Evolutionary conservation across 2,888 invertebrate genomes (phyloP), one percentile per base, ranked within the genome.

Genomic region (Agrotis exclamationis): DNA sequence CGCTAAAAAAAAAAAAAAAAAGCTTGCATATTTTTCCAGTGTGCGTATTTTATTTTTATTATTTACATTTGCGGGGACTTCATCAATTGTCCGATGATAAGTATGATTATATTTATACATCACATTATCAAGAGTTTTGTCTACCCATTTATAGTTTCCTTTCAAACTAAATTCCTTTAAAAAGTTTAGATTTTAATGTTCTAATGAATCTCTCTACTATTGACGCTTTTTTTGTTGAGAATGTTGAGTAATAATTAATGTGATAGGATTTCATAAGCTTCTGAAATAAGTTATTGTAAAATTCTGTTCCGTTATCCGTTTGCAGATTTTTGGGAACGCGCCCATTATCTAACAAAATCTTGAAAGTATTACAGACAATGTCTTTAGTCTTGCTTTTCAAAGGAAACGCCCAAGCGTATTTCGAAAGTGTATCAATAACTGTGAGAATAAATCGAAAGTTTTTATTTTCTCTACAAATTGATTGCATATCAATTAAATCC

Each of bases 241-340:
- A 57, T n/a, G 57, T 57, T 57, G 57, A 57, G 20, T 57, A 57
- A 20, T 57, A n/a, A n/a, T 13, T 24, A 24, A 24, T 24, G 24
- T 24, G 24, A 24, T 24, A 24, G 24, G 24, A 24, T 24, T 24
- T 24, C 24, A 24, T 24, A 24, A 6, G 22, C 22, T 39, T 39
- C 20, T 44, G 1, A 9, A 44, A 57, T 6, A 2, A 39, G 14
- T 20, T 7, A 20, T 57, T 57, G n/a, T 57, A 57, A 44, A 57
- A 57, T 20, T 57, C 57, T 39, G 39, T 44, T 39, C 57, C 39
- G 6, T 7, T 14, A 39, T 57, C 57, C 7, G 57, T 60, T 48
- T 60, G 59, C 28, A 60, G 47, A 22, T 60, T 60, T 47, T n/a
- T 47, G 5, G 59, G 59, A 58, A 58, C 22, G 3, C 24, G 24